These are phyloP conservation scores for Brachyalestes nurse DNA, from an alignment of 2,797 vertebrate genomes.

Conservation along the genomic window DNA sequence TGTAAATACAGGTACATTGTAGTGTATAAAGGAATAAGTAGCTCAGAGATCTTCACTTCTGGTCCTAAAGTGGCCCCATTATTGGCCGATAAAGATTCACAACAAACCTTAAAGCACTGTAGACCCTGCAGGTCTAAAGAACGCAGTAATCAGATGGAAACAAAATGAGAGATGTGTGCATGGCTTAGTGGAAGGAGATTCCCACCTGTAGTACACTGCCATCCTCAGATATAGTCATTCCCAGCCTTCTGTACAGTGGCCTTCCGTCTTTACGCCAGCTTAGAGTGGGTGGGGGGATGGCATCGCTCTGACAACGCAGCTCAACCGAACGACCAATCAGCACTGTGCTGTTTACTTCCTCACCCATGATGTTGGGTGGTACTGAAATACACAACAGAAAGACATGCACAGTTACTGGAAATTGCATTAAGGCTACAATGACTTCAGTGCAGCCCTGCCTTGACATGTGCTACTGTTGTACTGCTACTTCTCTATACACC, in stretches of 20 bases:
- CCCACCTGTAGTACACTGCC: slow-evolving; percentile 85
- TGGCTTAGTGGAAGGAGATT: background rate
- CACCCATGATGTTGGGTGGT: slow-evolving; percentile 93
- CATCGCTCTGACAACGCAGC: slow-evolving; percentile 87
- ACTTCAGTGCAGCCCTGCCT: background rate
- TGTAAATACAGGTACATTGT: too few species aligned
- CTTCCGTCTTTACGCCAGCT: slow-evolving; percentile 89
- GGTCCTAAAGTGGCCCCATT: too few species aligned
- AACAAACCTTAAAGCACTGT: too few species aligned
- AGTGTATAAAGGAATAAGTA: too few species aligned
- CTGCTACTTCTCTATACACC: too few species aligned
- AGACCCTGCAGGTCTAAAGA: too few species aligned
- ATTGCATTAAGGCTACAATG: too few species aligned
- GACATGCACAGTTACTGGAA: too few species aligned
- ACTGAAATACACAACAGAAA: slow-evolving; percentile 73
- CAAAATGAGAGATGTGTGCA: background rate
- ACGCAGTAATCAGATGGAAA: background rate
- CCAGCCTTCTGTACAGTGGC: slow-evolving; percentile 84
- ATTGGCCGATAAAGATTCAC: too few species aligned
- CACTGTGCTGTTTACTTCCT: slow-evolving; percentile 90
- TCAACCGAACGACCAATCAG: slow-evolving; percentile 81
- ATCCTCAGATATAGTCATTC: slow-evolving; percentile 81
- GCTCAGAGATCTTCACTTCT: too few species aligned
- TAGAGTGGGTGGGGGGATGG: slow-evolving; percentile 86
- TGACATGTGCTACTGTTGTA: too few species aligned